Conservation (phyloP, 2,797 vertebrate genomes). For the Karalla daura region DNA sequence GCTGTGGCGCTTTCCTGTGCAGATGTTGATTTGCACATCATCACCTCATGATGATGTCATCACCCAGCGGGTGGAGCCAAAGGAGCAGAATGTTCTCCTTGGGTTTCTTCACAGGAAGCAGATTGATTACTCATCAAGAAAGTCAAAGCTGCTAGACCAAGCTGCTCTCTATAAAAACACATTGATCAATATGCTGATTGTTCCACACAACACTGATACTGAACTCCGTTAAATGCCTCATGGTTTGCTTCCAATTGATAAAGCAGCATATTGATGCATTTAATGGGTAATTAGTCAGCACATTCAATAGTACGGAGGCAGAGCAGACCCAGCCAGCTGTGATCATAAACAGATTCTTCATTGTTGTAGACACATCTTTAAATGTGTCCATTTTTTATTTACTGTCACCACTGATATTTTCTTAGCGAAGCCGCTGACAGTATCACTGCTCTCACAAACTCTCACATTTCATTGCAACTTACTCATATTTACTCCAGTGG, state of each 20-base stretch:
- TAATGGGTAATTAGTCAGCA: slow-evolving; percentile 63
- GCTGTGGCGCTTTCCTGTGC: no score
- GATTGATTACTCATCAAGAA: slow-evolving; percentile 2
- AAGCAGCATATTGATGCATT: slow-evolving; percentile 64
- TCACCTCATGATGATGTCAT: no score
- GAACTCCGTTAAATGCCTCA: slow-evolving; percentile 42
- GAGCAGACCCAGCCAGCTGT: slow-evolving; percentile 20
- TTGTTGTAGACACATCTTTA: slow-evolving; percentile 26
- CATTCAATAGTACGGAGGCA: slow-evolving; percentile 8
- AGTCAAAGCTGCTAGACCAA: slow-evolving; percentile 10
- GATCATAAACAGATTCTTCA: slow-evolving; percentile 27
- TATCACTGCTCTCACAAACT: not conserved
- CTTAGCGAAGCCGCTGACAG: not conserved
- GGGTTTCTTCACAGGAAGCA: slow-evolving; percentile 7
- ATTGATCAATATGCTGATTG: slow-evolving; percentile 40
- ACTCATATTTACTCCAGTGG: no score
- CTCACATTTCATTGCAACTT: not conserved
- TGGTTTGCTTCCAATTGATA: slow-evolving; percentile 60
- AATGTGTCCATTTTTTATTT: not conserved
- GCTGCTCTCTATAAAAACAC: slow-evolving; percentile 23
- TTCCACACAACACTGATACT: slow-evolving; percentile 40
- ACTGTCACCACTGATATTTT: not conserved
- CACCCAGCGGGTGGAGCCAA: not conserved
- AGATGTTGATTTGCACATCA: no score
- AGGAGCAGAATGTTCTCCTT: slow-evolving; percentile 1